phyloP scores from a whole-genome alignment of 2,888 invertebrate genomes.

The Meteorus cinctellus region DNA sequence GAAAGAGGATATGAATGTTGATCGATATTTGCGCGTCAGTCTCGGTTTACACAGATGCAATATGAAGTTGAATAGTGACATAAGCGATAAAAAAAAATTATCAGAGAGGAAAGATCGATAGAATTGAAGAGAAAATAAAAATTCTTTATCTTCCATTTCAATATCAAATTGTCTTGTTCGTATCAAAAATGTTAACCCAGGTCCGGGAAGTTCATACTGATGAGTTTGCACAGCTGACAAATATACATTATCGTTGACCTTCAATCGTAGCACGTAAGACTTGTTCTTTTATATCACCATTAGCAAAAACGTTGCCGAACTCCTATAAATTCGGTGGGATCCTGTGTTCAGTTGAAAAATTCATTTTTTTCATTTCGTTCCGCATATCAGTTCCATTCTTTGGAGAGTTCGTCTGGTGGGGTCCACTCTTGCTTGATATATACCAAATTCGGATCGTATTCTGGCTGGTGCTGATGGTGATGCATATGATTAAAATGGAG shows the following conservation, averaged over 20 bases:
- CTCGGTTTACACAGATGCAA: slow-evolving; percentile 41
- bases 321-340: neutral
- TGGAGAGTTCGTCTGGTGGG: slow-evolving; percentile 64
- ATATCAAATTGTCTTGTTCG: neutral
- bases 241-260: slow-evolving; percentile 29
- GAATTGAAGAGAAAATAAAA: slow-evolving; percentile 16
- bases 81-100: slow-evolving; percentile 29
- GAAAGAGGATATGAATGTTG: slow-evolving; percentile 32
- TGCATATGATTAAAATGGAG: slow-evolving; percentile 39
- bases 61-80: slow-evolving; percentile 7
- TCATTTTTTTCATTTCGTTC: neutral
- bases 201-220: slow-evolving; percentile 44
- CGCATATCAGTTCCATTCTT: slow-evolving; percentile 64
- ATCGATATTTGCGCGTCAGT: slow-evolving; percentile 47
- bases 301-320: neutral
- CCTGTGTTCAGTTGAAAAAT: neutral
- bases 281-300: neutral
- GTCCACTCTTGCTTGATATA: slow-evolving; percentile 72
- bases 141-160: neutral
- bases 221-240: slow-evolving; percentile 50
- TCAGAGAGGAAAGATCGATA: slow-evolving; percentile 21
- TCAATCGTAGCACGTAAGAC: slow-evolving; percentile 14
- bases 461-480: slow-evolving; percentile 41
- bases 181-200: slow-evolving; percentile 45
- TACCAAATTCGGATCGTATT: slow-evolving; percentile 64